Conservation (phyloP, 1,140 invertebrate genomes). For the Varroa destructor region DNA sequence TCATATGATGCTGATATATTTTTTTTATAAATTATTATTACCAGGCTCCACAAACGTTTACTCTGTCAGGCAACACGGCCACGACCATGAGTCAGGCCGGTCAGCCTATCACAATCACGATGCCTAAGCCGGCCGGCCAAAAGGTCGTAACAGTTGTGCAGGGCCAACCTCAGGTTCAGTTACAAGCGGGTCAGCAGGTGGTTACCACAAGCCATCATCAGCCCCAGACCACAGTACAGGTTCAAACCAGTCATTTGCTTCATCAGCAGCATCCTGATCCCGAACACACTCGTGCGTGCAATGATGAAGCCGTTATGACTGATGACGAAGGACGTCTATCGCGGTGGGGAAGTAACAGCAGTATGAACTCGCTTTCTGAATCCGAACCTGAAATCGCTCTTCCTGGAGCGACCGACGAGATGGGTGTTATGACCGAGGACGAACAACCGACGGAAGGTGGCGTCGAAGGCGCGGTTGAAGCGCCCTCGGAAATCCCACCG, state of each 20-base stretch:
- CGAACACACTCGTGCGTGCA: not conserved
- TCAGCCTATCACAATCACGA: constrained; percentile 54
- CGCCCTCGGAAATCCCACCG: constrained; percentile 52
- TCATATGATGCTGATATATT: too few species aligned
- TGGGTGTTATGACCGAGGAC: constrained; percentile 7
- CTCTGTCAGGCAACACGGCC: constrained; percentile 41
- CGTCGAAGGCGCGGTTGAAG: constrained; percentile 46
- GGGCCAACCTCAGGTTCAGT: constrained; percentile 47
- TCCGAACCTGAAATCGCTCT: constrained; percentile 23
- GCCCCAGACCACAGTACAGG: constrained; percentile 36
- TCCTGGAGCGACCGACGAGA: not conserved
- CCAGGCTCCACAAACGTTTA: constrained; percentile 32
- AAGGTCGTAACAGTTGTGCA: constrained; percentile 41
- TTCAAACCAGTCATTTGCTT: not conserved
- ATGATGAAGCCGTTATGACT: not conserved
- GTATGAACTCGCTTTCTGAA: constrained; percentile 1
- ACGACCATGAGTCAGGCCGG: constrained; percentile 41
- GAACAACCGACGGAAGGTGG: constrained; percentile 40
- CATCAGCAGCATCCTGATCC: not conserved
- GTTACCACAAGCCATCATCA: constrained; percentile 35
- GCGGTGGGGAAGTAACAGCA: constrained; percentile 24
- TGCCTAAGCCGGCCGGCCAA: constrained; percentile 45
- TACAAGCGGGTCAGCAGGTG: constrained; percentile 42
- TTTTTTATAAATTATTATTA: too few species aligned
- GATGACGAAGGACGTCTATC: constrained; percentile 17